A percentile compares a stretch with the other conserved stretches of the same genome.
phyloP scores from a whole-genome alignment of 35 echinoderm and acorn worm species.

The Acanthaster planci region DNA sequence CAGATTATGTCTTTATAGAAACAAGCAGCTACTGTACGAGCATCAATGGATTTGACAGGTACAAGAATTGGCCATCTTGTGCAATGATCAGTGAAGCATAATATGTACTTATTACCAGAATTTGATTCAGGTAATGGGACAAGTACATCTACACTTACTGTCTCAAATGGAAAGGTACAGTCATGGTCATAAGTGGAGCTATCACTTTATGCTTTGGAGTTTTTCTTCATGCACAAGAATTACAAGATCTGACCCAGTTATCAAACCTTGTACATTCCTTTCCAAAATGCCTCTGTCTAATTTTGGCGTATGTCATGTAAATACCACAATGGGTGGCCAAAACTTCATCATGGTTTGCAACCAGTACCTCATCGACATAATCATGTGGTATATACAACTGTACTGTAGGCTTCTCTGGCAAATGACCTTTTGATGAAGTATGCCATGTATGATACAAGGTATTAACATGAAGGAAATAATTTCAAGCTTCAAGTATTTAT shows the following conservation, averaged over 20 bases:
- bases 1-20: not conserved
- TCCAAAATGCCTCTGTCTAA: slow-evolving; percentile 17
- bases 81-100: slow-evolving; percentile 28
- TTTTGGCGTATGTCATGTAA: not conserved
- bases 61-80: slow-evolving; percentile 26
- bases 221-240: slow-evolving; percentile 7
- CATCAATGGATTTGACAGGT: not conserved
- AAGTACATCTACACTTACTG: slow-evolving; percentile 22
- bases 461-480: no score
- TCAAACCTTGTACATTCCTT: slow-evolving; percentile 10
- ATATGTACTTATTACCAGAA: not conserved
- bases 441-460: no score
- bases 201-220: slow-evolving; percentile 2
- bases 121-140: slow-evolving; percentile 10
- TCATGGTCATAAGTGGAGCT: not conserved
- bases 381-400: slow-evolving; percentile 30
- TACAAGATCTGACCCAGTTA: slow-evolving; percentile 34
- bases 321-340: slow-evolving; percentile 16
- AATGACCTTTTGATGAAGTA: no score
- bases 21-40: not conserved
- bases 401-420: no score
- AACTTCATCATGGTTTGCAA: slow-evolving; percentile 21
- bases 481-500: no score
- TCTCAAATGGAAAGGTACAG: not conserved
- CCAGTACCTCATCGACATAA: no score